Evolutionary conservation across 2,888 invertebrate genomes (phyloP).

Genomic region (Antheraea yamamai): DNA sequence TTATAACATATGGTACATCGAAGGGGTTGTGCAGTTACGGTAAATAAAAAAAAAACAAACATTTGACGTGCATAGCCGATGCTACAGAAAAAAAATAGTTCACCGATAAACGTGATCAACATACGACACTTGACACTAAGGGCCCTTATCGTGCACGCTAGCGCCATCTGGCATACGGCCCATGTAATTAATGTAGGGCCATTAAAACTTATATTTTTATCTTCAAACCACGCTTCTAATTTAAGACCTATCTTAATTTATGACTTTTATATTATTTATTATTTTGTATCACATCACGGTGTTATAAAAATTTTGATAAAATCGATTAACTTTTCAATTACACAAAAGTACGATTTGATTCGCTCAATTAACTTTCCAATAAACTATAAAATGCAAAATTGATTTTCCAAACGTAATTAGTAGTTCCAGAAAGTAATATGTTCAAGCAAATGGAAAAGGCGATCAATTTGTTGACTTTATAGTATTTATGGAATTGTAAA

Average conservation of each 20-base stretch:
- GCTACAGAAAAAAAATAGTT: not conserved
- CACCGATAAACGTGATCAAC: not conserved
- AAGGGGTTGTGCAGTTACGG: not conserved
- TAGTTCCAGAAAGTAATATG: not conserved
- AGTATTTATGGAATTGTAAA: no score
- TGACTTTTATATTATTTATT: not conserved
- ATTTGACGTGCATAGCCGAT: not conserved
- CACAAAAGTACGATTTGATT: not conserved
- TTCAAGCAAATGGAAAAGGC: not conserved
- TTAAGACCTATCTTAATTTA: constrained; percentile 7
- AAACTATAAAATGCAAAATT: not conserved
- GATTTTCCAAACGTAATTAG: not conserved
- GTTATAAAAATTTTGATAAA: not conserved
- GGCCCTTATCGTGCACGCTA: constrained; percentile 10
- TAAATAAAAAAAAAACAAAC: not conserved
- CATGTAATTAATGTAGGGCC: not conserved
- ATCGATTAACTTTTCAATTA: not conserved
- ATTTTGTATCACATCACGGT: not conserved
- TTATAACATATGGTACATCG: no score
- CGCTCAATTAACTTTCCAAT: no score
- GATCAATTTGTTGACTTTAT: no score
- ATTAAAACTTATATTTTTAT: constrained; percentile 8
- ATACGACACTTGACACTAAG: constrained; percentile 6
- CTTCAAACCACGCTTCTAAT: constrained; percentile 2
- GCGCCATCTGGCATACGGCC: constrained; percentile 10